A percentile compares a stretch with the other conserved stretches of the same genome.
phyloP scores from a whole-genome alignment of 2,797 vertebrate species.

The Apogon hyalosoma region DNA sequence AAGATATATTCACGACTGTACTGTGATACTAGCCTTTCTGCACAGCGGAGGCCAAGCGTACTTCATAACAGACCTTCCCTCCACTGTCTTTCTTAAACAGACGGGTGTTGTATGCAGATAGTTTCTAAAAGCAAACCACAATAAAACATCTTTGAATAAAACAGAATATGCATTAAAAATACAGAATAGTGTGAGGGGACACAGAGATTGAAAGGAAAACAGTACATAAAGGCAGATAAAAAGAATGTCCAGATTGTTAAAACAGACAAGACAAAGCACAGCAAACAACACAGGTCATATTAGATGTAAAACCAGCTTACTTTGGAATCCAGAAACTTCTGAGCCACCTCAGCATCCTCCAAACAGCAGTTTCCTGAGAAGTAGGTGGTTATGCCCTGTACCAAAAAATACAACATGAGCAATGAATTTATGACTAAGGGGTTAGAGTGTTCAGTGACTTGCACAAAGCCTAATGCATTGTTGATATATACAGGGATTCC shows the following conservation, averaged over 20 bases:
- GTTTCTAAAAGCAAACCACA: conserved; percentile 79
- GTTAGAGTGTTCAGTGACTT: too few species aligned
- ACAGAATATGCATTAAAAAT: too few species aligned
- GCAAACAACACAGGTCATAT: background rate
- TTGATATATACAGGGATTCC: too few species aligned
- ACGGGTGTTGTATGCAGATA: conserved; percentile 94
- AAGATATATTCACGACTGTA: background rate
- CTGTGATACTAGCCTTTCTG: conserved; percentile 80
- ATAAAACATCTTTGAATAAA: conserved; percentile 1
- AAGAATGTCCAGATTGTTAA: background rate
- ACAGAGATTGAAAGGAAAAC: background rate
- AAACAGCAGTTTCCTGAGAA: conserved; percentile 92
- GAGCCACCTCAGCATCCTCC: conserved; percentile 91
- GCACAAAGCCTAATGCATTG: too few species aligned
- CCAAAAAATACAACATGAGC: conserved; percentile 4
- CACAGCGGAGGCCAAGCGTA: conserved; percentile 90
- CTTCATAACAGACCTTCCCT: conserved; percentile 86
- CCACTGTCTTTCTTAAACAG: conserved; percentile 88
- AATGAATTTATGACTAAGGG: background rate
- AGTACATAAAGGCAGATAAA: background rate
- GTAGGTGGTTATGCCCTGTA: conserved; percentile 91
- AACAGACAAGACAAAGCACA: background rate
- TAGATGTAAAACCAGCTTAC: conserved; percentile 65
- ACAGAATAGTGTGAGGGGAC: background rate
- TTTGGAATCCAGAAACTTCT: conserved; percentile 93